phyloP scores from a whole-genome alignment of 2,888 invertebrate species.

The Dioctria rufipes region DNA sequence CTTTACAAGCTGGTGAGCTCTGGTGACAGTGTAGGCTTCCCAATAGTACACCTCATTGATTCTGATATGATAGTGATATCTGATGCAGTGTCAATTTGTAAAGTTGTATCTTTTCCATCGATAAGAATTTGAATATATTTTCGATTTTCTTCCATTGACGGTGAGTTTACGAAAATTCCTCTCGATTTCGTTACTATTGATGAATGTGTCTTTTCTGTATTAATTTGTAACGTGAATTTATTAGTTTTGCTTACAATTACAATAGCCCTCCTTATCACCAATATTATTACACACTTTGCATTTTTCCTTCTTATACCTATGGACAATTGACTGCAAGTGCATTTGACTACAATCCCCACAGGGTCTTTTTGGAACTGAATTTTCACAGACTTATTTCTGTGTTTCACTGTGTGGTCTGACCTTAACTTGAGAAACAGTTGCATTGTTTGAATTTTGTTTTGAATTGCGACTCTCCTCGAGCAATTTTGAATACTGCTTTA shows the following conservation, averaged over 20 bases:
- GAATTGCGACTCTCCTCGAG: conserved; percentile 6
- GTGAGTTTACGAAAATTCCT: conserved; percentile 53
- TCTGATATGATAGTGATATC: conserved; percentile 59
- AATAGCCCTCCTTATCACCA: conserved; percentile 58
- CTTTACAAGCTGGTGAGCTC: conserved; percentile 53
- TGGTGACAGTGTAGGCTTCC: conserved; percentile 37
- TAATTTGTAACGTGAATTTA: background rate
- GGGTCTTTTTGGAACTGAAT: conserved; percentile 56
- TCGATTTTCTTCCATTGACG: conserved; percentile 46
- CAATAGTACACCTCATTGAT: conserved; percentile 52
- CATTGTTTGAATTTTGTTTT: background rate
- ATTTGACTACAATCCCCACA: conserved; percentile 60
- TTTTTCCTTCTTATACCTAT: conserved; percentile 46
- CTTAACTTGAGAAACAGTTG: background rate
- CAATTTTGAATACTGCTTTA: conserved; percentile 49
- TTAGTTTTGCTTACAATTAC: conserved; percentile 8
- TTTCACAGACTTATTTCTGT: background rate
- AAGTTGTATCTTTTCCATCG: conserved; percentile 50
- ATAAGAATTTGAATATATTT: conserved; percentile 59
- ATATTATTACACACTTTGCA: conserved; percentile 53
- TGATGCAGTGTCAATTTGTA: conserved; percentile 59
- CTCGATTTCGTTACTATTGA: conserved; percentile 21
- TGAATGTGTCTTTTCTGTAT: background rate
- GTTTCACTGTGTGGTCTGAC: too few species aligned
- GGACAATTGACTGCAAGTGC: conserved; percentile 40